phyloP scores from a whole-genome alignment of 2,888 invertebrate genomes.

The Philereme transversata region DNA sequence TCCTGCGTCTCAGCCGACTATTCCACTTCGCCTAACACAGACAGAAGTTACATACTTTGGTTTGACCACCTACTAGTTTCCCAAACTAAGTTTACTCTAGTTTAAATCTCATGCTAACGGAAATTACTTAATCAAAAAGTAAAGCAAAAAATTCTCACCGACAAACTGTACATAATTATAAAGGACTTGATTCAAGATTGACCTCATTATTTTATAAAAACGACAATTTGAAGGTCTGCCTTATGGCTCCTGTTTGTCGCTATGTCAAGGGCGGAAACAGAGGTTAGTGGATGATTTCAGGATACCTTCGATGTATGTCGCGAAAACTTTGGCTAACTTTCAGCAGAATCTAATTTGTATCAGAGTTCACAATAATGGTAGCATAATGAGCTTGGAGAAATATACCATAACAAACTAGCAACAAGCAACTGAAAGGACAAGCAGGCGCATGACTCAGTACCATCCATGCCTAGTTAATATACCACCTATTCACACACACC shows the following conservation, averaged over 20 bases:
- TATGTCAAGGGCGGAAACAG: constrained; percentile 12
- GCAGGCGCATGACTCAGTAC: too few relatives aligned
- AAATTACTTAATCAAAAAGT: constrained; percentile 7
- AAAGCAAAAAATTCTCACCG: constrained; percentile 1
- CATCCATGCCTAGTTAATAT: too few relatives aligned
- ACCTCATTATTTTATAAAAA: constrained; percentile 10
- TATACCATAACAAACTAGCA: too few relatives aligned
- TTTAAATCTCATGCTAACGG: not conserved
- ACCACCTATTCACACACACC: too few relatives aligned
- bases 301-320: not conserved
- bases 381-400: too few relatives aligned
- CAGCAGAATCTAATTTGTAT: constrained; percentile 1
- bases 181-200: constrained; percentile 2
- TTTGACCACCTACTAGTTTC: too few relatives aligned
- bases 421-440: too few relatives aligned
- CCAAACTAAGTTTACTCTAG: too few relatives aligned
- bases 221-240: constrained; percentile 12
- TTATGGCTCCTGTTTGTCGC: constrained; percentile 6
- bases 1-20: too few relatives aligned
- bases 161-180: not conserved
- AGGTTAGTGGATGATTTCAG: constrained; percentile 2
- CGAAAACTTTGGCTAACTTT: not conserved
- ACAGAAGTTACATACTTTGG: too few relatives aligned
- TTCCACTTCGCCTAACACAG: too few relatives aligned
- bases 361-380: too few relatives aligned